Evolutionary conservation across 2,113 vertebrate species (phyloP).

Genomic region (Poeciliopsis retropinna): DNA sequence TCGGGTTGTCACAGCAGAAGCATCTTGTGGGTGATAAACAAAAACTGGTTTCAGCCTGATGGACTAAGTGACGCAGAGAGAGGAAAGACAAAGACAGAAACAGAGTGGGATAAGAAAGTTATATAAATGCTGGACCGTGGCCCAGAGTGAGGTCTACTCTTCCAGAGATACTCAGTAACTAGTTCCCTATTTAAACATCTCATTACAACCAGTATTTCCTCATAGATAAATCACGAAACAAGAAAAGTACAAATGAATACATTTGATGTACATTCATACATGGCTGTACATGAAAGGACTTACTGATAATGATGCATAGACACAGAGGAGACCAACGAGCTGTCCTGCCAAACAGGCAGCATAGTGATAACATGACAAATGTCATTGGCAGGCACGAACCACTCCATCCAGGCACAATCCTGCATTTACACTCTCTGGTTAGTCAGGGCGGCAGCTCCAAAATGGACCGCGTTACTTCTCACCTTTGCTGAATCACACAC

Average conservation of each 20-base stretch:
- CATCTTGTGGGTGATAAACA: constrained; percentile 34
- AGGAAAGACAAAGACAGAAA: neutral
- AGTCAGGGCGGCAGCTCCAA: constrained; percentile 5
- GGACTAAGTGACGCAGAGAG: neutral
- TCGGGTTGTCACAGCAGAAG: constrained; percentile 18
- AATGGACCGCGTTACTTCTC: constrained; percentile 31
- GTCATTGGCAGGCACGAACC: constrained; percentile 51
- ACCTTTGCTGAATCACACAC: constrained; percentile 25
- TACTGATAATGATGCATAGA: neutral
- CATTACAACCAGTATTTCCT: neutral
- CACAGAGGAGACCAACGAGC: neutral
- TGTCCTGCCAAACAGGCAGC: constrained; percentile 48
- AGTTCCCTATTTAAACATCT: neutral
- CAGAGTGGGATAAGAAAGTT: neutral
- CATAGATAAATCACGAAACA: neutral
- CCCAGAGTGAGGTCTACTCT: neutral
- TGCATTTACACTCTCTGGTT: constrained; percentile 8
- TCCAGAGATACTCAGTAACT: neutral
- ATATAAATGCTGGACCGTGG: neutral
- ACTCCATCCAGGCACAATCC: neutral
- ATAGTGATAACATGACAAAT: constrained; percentile 61
- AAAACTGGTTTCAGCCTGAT: constrained; percentile 66
- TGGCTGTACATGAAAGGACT: neutral
- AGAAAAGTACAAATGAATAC: too few species aligned
- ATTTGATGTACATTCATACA: neutral